These are phyloP conservation scores for Ovis canadensis DNA, from an alignment of 2,113 vertebrate species.

Conservation along the genomic window DNA sequence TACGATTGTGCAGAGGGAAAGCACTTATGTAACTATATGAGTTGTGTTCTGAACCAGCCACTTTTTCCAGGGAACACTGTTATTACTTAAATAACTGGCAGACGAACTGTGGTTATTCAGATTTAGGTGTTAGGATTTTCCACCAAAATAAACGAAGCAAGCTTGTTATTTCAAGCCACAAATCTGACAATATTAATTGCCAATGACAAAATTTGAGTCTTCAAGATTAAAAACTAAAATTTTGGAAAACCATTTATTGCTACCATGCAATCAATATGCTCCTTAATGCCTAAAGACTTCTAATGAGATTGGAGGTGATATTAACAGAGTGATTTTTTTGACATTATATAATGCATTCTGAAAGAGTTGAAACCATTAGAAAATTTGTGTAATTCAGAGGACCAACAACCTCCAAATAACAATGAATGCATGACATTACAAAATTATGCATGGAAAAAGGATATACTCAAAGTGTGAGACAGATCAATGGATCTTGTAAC, in stretches of 20 bases:
- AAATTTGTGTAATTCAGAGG: not conserved
- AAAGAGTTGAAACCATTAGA: not conserved
- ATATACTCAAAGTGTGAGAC: constrained; percentile 3
- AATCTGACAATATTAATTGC: not conserved
- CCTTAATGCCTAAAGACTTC: not conserved
- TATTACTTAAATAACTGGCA: not conserved
- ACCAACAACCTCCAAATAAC: not conserved
- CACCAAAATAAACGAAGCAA: not conserved
- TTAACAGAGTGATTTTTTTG: not conserved
- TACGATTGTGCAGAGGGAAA: not conserved
- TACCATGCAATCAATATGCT: not conserved
- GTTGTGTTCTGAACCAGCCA: not conserved
- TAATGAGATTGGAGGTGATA: not conserved
- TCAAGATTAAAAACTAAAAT: constrained; percentile 14
- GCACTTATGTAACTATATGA: not conserved
- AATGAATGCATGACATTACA: not conserved
- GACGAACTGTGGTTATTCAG: not conserved
- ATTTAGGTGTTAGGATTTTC: not conserved
- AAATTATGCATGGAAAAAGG: not conserved
- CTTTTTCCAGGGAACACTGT: not conserved
- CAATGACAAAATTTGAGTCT: constrained; percentile 23
- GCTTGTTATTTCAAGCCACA: not conserved
- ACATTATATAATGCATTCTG: not conserved
- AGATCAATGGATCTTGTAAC: not conserved
- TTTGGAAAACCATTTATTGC: not conserved